A percentile compares a stretch with the other conserved stretches of the same genome.
Evolutionary conservation across 2,888 invertebrate genomes (phyloP).

Genomic region (Flabesymbios commensalis): DNA sequence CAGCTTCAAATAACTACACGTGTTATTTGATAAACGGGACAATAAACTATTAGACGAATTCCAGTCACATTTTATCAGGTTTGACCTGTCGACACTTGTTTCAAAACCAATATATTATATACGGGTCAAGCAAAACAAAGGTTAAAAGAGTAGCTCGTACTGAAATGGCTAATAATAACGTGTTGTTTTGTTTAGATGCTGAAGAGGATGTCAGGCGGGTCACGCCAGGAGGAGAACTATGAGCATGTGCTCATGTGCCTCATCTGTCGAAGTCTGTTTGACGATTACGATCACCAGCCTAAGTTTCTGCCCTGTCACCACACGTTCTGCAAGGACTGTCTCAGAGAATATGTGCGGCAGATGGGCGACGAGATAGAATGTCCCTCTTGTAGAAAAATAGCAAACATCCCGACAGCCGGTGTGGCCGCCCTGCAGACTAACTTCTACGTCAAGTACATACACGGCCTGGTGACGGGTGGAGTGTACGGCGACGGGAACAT

Average conservation of each 20-base stretch:
- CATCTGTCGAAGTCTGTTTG: constrained; percentile 57
- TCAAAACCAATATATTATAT: no score
- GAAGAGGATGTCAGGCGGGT: constrained; percentile 7
- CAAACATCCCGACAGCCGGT: constrained; percentile 38
- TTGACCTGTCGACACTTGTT: no score
- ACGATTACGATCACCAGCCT: constrained; percentile 56
- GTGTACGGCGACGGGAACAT: not conserved
- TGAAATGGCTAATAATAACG: no score
- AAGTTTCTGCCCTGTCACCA: constrained; percentile 61
- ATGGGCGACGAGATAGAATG: constrained; percentile 40
- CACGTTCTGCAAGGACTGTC: constrained; percentile 59
- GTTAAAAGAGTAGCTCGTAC: no score
- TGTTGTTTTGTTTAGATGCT: no score
- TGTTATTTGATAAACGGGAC: no score
- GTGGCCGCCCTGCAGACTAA: constrained; percentile 39
- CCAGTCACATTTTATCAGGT: no score
- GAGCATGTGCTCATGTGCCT: constrained; percentile 48
- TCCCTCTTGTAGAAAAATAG: constrained; percentile 37
- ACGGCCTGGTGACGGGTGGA: constrained; percentile 32
- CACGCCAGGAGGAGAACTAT: constrained; percentile 30
- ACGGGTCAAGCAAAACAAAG: no score
- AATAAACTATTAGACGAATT: no score
- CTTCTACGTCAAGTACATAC: constrained; percentile 41
- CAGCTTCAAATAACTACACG: no score
- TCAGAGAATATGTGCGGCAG: constrained; percentile 43